phyloP scores from a whole-genome alignment of 2,797 vertebrate species.

The Sebastes nivosus region DNA sequence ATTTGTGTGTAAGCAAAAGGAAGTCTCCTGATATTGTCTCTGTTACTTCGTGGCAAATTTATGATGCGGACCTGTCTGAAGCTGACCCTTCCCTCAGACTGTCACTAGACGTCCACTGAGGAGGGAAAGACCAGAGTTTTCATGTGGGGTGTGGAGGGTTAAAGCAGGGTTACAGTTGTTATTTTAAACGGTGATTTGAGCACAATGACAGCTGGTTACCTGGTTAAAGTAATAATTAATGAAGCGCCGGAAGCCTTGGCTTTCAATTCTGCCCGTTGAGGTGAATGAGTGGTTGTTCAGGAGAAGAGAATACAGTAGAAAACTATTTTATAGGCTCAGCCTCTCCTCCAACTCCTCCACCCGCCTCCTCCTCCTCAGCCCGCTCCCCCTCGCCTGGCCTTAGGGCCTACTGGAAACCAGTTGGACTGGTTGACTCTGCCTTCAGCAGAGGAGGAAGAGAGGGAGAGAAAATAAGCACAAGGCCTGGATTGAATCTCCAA shows the following conservation, averaged over 20 bases:
- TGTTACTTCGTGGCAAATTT: constrained; percentile 62
- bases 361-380: background rate
- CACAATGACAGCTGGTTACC: background rate
- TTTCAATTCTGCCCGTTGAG: background rate
- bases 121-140: background rate
- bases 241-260: background rate
- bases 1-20: constrained; percentile 73
- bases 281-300: background rate
- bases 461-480: constrained; percentile 24
- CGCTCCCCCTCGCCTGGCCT: constrained; percentile 47
- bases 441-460: constrained; percentile 34
- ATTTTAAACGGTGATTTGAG: background rate
- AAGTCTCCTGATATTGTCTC: constrained; percentile 61
- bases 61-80: constrained; percentile 48
- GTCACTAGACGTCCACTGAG: background rate
- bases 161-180: background rate
- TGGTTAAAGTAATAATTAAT: background rate
- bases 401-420: constrained; percentile 77
- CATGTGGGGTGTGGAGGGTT: background rate
- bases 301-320: constrained; percentile 20
- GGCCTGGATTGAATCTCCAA: constrained; percentile 30
- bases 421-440: constrained; percentile 77
- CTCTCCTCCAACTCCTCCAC: constrained; percentile 9
- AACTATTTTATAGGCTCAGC: constrained; percentile 30
- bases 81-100: constrained; percentile 42